Base-by-base conservation (phyloP, 2,888 invertebrate species). In the Hymenopus coronatus region DNA sequence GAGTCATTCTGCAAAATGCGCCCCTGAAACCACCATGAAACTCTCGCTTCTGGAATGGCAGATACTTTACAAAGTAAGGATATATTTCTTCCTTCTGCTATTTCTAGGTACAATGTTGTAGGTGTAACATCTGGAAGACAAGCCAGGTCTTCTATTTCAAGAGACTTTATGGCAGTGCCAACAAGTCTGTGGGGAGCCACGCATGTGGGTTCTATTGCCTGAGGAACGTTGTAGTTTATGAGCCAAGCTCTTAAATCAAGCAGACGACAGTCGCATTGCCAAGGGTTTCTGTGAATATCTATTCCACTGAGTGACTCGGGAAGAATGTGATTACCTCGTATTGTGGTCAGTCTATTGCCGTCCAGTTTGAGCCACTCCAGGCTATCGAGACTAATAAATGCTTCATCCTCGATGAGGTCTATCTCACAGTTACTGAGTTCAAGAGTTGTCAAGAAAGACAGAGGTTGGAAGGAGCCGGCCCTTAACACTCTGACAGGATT, bases 201-300 rank as follows among this genome's bases (percentile, higher is more conserved):
- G 93, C 98, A 98, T 92, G 96, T 94, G 46, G 97, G 97, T 92
- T 97, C 97, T 88, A 96, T 95, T 54, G 96, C 95, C 92, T 97
- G 96, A 14, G 97, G 97, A 91, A 97, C 96, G 92, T 96, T 96
- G 92, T 96, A 96, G 92, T 95, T 95, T 91, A 95, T 94, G 91
- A 98, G 94, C 97, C 98, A 98, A 90, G 95, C 93, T 92, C 97
- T 96, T 92, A 98, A 94, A 91, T 97, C 96, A 91, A 96, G 94
- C 92, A 98, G 94, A 91, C 96, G 95, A 93, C 98, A 98, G 93
- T 98, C 97, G 93, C 98, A 98, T 91, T 96, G 95, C 98, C 98
- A 98, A 91, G 97, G 96, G 94, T 98, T 98, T 92, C 96, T 96
- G 93, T 98, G 96, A 91, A 98, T 94, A 92, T 97, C 96, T 89